Conservation (phyloP, 1,140 invertebrate genomes). For the Drosophila bocki region DNA sequence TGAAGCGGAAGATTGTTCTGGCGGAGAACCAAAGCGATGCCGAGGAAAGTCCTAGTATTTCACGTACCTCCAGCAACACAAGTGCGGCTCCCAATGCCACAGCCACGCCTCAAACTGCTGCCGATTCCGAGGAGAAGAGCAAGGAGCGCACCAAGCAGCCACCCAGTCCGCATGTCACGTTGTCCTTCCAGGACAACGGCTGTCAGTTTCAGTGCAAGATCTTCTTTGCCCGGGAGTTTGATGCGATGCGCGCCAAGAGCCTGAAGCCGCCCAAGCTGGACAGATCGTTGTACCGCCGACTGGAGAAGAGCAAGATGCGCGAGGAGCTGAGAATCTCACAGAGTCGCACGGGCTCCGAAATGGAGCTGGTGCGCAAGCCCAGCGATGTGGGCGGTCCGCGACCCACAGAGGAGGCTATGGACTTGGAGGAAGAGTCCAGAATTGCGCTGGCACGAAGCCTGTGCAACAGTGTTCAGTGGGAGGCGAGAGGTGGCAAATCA, state of each 20-base stretch:
- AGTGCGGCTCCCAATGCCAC: slow-evolving; percentile 7
- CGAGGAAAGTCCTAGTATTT: slow-evolving; percentile 48
- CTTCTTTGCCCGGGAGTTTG: slow-evolving; percentile 95
- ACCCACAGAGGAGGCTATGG: slow-evolving; percentile 32
- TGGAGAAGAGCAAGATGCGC: slow-evolving; percentile 78
- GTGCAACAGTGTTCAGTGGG: slow-evolving; percentile 96
- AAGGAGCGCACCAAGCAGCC: slow-evolving; percentile 76
- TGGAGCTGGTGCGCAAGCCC: slow-evolving; percentile 75
- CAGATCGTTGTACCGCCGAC: slow-evolving; percentile 65
- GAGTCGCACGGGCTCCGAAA: slow-evolving; percentile 73
- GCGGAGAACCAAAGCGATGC: slow-evolving; percentile 51
- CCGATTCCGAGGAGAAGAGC: slow-evolving; percentile 49
- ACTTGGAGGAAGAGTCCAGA: slow-evolving; percentile 64
- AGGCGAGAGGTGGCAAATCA: slow-evolving; percentile 97
- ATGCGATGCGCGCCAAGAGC: slow-evolving; percentile 88
- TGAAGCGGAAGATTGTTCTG: slow-evolving; percentile 58
- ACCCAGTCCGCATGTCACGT: slow-evolving; percentile 88
- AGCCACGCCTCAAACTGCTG: background rate
- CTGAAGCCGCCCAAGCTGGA: slow-evolving; percentile 70
- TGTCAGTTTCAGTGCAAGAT: slow-evolving; percentile 94
- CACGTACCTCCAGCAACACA: slow-evolving; percentile 41
- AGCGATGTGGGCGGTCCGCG: slow-evolving; percentile 51
- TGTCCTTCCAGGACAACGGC: slow-evolving; percentile 88
- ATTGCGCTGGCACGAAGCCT: slow-evolving; percentile 92
- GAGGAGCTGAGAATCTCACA: slow-evolving; percentile 83